Conservation (phyloP, 2,888 invertebrate genomes). For the Diarsia brunnea region DNA sequence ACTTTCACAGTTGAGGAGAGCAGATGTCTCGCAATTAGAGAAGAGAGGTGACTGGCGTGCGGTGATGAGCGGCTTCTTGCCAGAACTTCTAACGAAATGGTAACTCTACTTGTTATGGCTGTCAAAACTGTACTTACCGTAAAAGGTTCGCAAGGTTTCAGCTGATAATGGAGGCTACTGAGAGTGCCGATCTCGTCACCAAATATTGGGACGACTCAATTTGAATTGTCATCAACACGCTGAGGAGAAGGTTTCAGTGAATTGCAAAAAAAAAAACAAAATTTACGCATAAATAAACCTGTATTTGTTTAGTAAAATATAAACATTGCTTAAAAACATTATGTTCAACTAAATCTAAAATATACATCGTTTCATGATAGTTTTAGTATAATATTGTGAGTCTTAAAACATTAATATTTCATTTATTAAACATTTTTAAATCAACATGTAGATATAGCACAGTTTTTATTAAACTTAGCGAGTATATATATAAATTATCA, state of each 20-base stretch:
- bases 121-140: neutral
- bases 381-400: constrained; percentile 13
- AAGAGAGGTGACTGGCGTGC: too few relatives aligned
- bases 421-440: neutral
- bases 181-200: too few relatives aligned
- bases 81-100: neutral
- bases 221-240: too few relatives aligned
- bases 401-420: constrained; percentile 19
- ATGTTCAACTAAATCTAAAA: constrained; percentile 61
- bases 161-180: too few relatives aligned
- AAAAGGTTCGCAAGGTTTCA: too few relatives aligned
- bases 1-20: too few relatives aligned
- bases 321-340: constrained; percentile 67
- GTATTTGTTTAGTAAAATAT: constrained; percentile 74
- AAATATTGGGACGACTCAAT: too few relatives aligned
- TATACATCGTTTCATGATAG: constrained; percentile 48
- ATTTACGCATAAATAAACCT: constrained; percentile 69
- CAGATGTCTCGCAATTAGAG: too few relatives aligned
- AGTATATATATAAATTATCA: neutral
- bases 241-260: neutral
- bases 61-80: neutral
- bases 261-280: constrained; percentile 1
- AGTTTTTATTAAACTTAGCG: neutral
- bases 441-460: constrained; percentile 1
- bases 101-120: neutral